A percentile compares a stretch with the other conserved stretches of the same genome.
Conservation (phyloP, 2,113 vertebrate species). For the Scomber scombrus region DNA sequence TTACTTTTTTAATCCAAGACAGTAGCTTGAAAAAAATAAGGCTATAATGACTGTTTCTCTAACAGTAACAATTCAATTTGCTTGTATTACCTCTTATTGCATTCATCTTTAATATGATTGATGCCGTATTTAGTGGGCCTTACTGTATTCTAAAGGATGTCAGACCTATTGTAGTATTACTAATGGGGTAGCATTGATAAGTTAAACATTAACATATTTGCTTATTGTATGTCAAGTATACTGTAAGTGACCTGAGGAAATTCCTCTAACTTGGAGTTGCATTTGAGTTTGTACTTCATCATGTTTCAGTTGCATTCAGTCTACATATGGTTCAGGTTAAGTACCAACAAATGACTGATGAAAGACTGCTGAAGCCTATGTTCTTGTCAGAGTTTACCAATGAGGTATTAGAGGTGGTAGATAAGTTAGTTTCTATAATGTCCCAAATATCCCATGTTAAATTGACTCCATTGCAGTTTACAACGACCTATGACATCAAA, state of each 20-base stretch:
- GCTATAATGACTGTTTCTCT: constrained; percentile 3
- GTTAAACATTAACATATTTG: neutral
- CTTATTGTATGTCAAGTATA: neutral
- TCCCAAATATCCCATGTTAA: neutral
- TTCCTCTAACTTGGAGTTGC: too few species aligned
- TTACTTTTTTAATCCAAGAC: constrained; percentile 38
- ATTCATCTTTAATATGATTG: constrained; percentile 20
- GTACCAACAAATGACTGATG: neutral
- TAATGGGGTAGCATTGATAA: neutral
- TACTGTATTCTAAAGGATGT: too few species aligned
- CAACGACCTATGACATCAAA: neutral
- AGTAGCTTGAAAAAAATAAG: constrained; percentile 54
- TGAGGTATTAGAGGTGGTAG: neutral
- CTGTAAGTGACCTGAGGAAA: neutral
- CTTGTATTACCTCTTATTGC: constrained; percentile 11
- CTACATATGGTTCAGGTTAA: neutral
- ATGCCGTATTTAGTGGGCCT: neutral
- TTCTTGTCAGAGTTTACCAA: neutral
- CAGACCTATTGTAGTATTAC: neutral
- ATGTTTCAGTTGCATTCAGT: neutral
- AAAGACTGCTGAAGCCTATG: neutral
- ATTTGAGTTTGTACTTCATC: neutral
- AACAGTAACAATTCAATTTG: neutral
- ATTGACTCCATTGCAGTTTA: neutral
- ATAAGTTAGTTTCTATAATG: neutral